A percentile compares a stretch with the other conserved stretches of the same genome.
These are phyloP conservation scores for Platysternon megacephalum DNA, from an alignment of 2,113 vertebrate genomes.

Conservation along the genomic window DNA sequence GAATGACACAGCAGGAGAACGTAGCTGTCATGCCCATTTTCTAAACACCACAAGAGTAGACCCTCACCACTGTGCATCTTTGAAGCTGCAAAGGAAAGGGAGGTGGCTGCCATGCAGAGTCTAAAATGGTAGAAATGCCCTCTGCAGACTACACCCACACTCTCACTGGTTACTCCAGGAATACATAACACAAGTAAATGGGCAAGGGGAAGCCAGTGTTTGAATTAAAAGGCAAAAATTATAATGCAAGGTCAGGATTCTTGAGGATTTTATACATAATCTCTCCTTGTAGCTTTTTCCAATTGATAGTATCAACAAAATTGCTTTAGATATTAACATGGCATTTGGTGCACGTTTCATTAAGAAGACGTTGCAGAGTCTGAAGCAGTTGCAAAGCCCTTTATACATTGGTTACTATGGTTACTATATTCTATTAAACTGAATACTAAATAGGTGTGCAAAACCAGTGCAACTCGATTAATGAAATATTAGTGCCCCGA, in stretches of 20 bases:
- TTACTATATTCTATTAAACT: conserved; percentile 48
- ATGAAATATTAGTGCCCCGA: conserved; percentile 40
- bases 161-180: neutral
- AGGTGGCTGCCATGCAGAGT: neutral
- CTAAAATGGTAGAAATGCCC: neutral
- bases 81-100: neutral
- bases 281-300: neutral
- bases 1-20: neutral
- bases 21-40: neutral
- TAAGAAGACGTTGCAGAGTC: conserved; percentile 40
- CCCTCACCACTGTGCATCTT: neutral
- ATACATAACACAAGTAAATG: neutral
- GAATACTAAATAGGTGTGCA: conserved; percentile 48
- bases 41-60: neutral
- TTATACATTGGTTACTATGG: conserved; percentile 75
- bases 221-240: neutral
- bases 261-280: neutral
- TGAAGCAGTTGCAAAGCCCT: conserved; percentile 59
- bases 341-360: conserved; percentile 30
- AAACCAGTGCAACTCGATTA: conserved; percentile 51
- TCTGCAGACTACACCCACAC: neutral
- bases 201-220: neutral
- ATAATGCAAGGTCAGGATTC: neutral
- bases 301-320: neutral
- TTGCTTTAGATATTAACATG: conserved; percentile 18